Base-by-base conservation (phyloP, 2,113 vertebrate genomes). In the Heptranchias perlo region DNA sequence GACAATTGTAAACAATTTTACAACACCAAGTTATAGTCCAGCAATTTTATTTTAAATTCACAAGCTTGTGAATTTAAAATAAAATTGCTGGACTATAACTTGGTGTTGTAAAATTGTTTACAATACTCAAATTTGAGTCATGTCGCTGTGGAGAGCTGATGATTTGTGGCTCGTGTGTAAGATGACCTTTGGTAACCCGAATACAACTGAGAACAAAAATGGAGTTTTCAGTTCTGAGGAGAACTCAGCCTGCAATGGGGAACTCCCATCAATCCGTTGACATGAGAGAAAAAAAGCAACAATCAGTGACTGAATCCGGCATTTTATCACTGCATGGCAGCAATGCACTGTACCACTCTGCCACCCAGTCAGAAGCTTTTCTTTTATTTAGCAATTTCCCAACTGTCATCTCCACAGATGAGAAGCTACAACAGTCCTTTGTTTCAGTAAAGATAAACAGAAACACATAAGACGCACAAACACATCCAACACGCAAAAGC, bases 351-450 rank as follows among this genome's bases (percentile, higher is more conserved):
- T 62, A 39, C 58, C 54, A 61, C 16, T 39, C 39, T 64, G 35
- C 54, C 58, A 64, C 21, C 58, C 58, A 93, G 89, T 39, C n/a
- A 39, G 54, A 93, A 62, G 58, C 58, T n/a, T 93, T 39, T 62
- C 58, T 93, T 93, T 93, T 93, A 93, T 39, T 93, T 93, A 62
- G 35, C 58, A 93, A 61, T 62, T 64, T 93, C 58, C 58, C 89
- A 93, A 93, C n/a, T 39, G 14, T 93, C 16, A 64, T 93, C 58
- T 93, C 89, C 35, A 21, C 58, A 93, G 35, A 23, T 62, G 35
- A 62, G 89, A 93, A 61, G 35, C 89, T 39, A 39, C 35, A 62
- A 39, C 87, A 61, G 52, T 21, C 21, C 89, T 93, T 35, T 93
- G 89, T 39, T 64, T 93, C 35, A 93, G 58, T 64, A 64, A 93